Conservation (phyloP, 2,888 invertebrate species). For the Hemistola chrysoprasaria region DNA sequence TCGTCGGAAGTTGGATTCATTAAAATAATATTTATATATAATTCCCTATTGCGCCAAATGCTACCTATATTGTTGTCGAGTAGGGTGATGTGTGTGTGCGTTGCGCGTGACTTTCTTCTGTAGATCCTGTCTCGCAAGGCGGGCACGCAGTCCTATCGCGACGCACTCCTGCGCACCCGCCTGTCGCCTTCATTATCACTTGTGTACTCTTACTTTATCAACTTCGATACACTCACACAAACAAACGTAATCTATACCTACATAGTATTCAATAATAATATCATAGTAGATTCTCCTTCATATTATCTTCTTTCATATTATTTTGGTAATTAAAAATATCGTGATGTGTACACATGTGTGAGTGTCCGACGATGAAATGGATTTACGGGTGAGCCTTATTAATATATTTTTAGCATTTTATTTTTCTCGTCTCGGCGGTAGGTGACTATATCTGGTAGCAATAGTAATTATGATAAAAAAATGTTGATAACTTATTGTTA, state of each 20-base stretch:
- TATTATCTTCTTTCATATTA: conserved; percentile 22
- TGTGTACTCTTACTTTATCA: conserved; percentile 18
- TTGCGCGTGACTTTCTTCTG: conserved; percentile 26
- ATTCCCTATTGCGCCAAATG: too few species aligned
- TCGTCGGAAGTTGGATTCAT: too few species aligned
- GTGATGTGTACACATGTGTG: conserved; percentile 49
- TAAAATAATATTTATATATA: too few species aligned
- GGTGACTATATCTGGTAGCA: neutral
- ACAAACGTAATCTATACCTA: too few species aligned
- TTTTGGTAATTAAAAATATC: conserved; percentile 23
- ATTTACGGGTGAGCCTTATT: conserved; percentile 57
- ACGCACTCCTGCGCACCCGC: conserved; percentile 38
- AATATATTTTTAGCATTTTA: conserved; percentile 11
- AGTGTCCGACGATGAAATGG: conserved; percentile 57
- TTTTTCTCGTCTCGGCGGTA: conserved; percentile 6
- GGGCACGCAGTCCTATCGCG: conserved; percentile 28
- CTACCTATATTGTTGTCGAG: conserved; percentile 9
- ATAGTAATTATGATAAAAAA: conserved; percentile 7
- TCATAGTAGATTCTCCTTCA: too few species aligned
- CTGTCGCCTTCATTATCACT: conserved; percentile 21
- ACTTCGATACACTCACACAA: conserved; percentile 21
- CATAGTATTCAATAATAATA: too few species aligned
- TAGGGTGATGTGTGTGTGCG: conserved; percentile 12
- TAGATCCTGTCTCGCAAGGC: conserved; percentile 27
- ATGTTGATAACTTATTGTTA: conserved; percentile 2